Conservation (phyloP, 92 coral and sea anemone genomes). For the Parazoanthus atlanticus region DNA sequence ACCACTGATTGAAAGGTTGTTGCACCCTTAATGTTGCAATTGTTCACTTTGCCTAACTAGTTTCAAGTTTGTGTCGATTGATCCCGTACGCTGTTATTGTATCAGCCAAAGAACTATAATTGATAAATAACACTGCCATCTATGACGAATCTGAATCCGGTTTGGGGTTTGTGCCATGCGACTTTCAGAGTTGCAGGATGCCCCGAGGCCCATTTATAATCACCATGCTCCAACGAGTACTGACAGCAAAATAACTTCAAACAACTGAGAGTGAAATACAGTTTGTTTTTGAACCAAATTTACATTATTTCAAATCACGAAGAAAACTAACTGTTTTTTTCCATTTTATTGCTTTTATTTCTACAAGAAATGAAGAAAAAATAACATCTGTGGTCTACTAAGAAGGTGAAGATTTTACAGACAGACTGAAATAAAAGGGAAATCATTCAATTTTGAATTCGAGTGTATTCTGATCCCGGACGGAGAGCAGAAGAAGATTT, state of each 20-base stretch:
- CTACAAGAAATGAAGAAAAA: not conserved
- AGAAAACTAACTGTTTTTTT: not conserved
- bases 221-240: too few relatives aligned
- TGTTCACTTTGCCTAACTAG: not conserved
- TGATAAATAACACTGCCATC: not conserved
- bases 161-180: not conserved
- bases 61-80: too few relatives aligned
- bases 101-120: not conserved
- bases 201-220: too few relatives aligned
- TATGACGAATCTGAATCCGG: not conserved
- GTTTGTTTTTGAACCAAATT: too few relatives aligned
- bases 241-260: too few relatives aligned
- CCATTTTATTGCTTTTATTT: too few relatives aligned
- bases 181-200: too few relatives aligned
- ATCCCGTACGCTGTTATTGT: not conserved
- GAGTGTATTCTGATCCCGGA: not conserved
- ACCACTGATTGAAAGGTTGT: not conserved
- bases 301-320: too few relatives aligned
- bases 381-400: not conserved
- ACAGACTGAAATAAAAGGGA: not conserved
- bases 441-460: not conserved
- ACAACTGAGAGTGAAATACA: too few relatives aligned
- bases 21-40: not conserved
- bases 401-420: too few relatives aligned
- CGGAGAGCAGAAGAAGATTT: not conserved